Base-by-base conservation (phyloP, 2,797 vertebrate species). In the Acrossocheilus fasciatus region DNA sequence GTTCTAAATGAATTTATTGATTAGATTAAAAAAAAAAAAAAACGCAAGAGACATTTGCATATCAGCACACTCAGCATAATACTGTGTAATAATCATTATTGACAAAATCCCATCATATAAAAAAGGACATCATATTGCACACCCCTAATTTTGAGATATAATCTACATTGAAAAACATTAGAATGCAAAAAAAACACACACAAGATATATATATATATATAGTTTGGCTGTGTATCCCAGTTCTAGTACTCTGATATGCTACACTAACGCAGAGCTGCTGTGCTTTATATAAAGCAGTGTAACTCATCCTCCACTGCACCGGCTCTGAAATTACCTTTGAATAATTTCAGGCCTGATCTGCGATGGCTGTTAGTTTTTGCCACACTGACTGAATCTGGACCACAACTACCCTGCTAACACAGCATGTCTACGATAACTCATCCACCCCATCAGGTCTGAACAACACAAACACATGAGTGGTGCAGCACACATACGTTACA, bases 311-410 rank as follows among this genome's bases (percentile, higher is more conserved):
- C 43, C 20, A 47, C 77, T 86, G 20, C 54, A 43, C 62, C 41
- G 57, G n/a, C 73, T 72, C 90, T 92, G 89, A 94, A 83, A 94
- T 91, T 91, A 92, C 93, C 92, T 93, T 92, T 93, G 93, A 94
- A 95, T 93, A 93, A 93, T 94, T 91, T 92, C 88, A 94, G 91
- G 91, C 87, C 91, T 92, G 94, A 93, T 93, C 74, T 85, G 80
- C 70, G 34, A 20, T 57, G 74, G 45, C 64, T 86, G 52, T 84
- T 84, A 86, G 69, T 57, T 86, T 86, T 70, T 0, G 26, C 73
- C 59, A 64, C 57, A 82, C 83, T 66, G 66, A 70, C 87, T 84
- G 52, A 47, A 75, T 43, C 82, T 69, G 66, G 81, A 39, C 20
- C 69, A 82, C 69, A 72, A 57, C 39, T 76, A 79, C 11, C 64